Base-by-base conservation (phyloP, 2,888 invertebrate genomes). In the Polietes domitor region DNA sequence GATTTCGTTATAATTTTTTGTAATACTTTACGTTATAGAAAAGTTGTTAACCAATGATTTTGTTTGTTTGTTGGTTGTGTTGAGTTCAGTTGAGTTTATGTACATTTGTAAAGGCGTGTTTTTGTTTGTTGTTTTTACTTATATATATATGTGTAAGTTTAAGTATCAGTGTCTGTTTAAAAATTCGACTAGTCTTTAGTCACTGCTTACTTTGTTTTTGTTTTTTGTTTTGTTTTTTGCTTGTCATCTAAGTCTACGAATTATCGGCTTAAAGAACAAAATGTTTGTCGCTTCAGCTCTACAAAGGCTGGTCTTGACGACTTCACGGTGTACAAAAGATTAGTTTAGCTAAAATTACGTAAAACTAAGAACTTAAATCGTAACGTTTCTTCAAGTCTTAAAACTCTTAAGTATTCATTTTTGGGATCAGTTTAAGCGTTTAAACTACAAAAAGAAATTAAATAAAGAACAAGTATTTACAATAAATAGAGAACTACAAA, bases 351-450 rank as follows among this genome's bases (percentile, higher is more conserved):
- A 77, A 76, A 76, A 74, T 63, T 71, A 37, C 58, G 26, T 80
- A 28, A 28, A 83, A 77, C 71, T 75, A 68, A 80, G 77, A 84
- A 73, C 68, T 70, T 84, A 83, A 32, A 63, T 71, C 10, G 61
- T 47, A 76, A 21, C 19, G 41, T 80, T 74, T 75, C 53, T 75
- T 75, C 82, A 83, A 85, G 86, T 86, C 83, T 86, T 86, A 83
- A 24, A 86, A 85, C 82, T 86, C 86, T 86, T 86, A 86, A 86
- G 85, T 86, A 79, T 79, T 80, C 72, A 75, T 82, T 79, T 80
- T 85, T 83, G 83, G 78, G 81, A 77, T 85, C 68, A 61, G 63
- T 83, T 85, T 83, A 79, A 79, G 80, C 77, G 50, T 71, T 77
- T 77, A 65, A 77, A 79, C 65, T 80, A 77, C 5, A 74, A 77